Base-by-base conservation (phyloP, 2,888 invertebrate species). In the Acronicta psi region DNA sequence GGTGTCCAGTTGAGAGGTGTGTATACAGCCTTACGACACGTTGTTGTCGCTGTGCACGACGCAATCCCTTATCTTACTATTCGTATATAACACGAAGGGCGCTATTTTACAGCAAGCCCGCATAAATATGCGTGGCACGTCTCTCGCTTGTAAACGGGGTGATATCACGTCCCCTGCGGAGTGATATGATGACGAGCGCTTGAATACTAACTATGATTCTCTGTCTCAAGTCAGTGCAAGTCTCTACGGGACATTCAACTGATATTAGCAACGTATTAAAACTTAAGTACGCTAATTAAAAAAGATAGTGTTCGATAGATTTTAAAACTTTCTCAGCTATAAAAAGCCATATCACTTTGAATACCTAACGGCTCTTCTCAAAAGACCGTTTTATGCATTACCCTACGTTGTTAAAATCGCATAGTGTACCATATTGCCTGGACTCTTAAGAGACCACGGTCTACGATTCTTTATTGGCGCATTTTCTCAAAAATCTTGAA, bases 71-170 rank as follows among this genome's bases (percentile, higher is more conserved):
- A 61, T 65, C 61, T 41, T 14, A 34, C 38, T 44, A 46, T 42
- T 25, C 25, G 46, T 51, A 29, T 29, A 17, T n/a, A 20, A 36
- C 20, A 29, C 37, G 44, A 46, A 54, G 58, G 16, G 18, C 42
- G 54, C 56, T 40, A 47, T 59, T 53, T 67, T 47, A 54, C 52
- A 53, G 20, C 13, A 38, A 42, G 20, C 16, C n/a, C 55, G 43
- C 56, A 75, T 73, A 58, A 64, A 57, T 72, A 75, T 73, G 72
- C 75, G 63, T 47, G 54, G 31, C 63, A 45, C 55, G 49, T 53
- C 17, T 17, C 31, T 17, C 9, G 59, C 56, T 37, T 55, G 49
- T 59, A 66, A 72, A 74, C 67, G 59, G 46, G 34, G 59, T 53
- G 57, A 46, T 55, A 52, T 44, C 71, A 50, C 71, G 62, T 44